Base-by-base conservation (phyloP, 2,888 invertebrate genomes). In the Odontomyia ornata region DNA sequence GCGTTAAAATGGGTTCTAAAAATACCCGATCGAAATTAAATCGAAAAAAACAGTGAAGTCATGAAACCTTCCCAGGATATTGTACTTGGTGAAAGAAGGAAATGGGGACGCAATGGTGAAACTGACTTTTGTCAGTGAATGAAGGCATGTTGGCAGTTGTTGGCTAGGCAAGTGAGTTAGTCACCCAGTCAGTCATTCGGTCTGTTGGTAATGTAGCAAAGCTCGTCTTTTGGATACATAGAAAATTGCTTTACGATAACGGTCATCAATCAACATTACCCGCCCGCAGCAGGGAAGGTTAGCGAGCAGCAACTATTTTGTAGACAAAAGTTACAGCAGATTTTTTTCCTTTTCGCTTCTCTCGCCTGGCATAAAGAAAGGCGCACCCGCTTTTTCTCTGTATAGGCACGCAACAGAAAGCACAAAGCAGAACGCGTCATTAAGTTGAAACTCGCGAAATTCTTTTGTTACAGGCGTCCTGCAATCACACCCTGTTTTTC, bases 261-360 rank as follows among this genome's bases (percentile, higher is more conserved):
- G 25, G 69, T 47, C 69, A 69, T 69, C 69, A 69, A 69, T 69
- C 69, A 69, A 69, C 46, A 69, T 69, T 69, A 69, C 46, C 47
- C 69, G 69, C 9, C 36, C 36, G 3, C 9, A 3, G 36, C 18
- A 69, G 47, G 47, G 25, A 46, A 47, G 13, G 69, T 69, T 30
- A n/a, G n/a, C 25, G 5, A 18, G 57, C 9, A 23, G 21, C 1
- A 23, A 57, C 15, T 25, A 27, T 1, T 62, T 5, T 11, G 23
- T 13, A 60, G 60, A 23, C 23, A 60, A 13, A 56, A 56, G 57
- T 21, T 25, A 15, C 11, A 56, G 13, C 18, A 25, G n/a, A n/a
- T n/a, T 25, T 15, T 7, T 23, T 25, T 62, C 57, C 9, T 57
- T 23, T 9, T 9, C 27, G 62, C 27, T 23, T 27, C 28, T 21